Percentiles rank a stretch among this genome's conserved stretches.
Evolutionary conservation across 1,140 invertebrate genomes (phyloP).

Genomic region (Scaptomyza montana): DNA sequence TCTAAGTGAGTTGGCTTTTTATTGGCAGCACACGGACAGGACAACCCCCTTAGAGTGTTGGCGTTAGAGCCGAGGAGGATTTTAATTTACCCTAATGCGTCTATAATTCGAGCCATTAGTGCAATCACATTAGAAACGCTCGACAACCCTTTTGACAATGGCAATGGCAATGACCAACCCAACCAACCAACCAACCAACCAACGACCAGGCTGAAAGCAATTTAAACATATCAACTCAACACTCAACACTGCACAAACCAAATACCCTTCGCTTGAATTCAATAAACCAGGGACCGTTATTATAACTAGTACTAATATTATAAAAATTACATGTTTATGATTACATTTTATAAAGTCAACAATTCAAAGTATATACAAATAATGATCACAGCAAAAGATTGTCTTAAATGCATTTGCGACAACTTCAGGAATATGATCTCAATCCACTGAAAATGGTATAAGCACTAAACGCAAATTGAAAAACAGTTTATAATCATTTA

Average conservation of each 20-base stretch:
- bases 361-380: too few relatives aligned
- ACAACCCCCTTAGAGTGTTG: slow-evolving; percentile 27
- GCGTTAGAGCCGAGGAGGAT: slow-evolving; percentile 53
- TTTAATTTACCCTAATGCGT: slow-evolving; percentile 83
- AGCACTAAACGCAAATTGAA: too few relatives aligned
- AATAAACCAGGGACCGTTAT: too few relatives aligned
- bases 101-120: slow-evolving; percentile 82
- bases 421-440: too few relatives aligned
- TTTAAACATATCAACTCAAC: not conserved
- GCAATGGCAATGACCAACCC: slow-evolving; percentile 22
- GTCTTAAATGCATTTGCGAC: too few relatives aligned
- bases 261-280: not conserved
- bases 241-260: not conserved
- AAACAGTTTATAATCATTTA: too few relatives aligned
- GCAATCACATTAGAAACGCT: slow-evolving; percentile 81
- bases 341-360: too few relatives aligned
- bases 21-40: slow-evolving; percentile 33
- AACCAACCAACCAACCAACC: slow-evolving; percentile 24
- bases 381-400: too few relatives aligned
- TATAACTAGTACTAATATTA: too few relatives aligned
- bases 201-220: slow-evolving; percentile 4
- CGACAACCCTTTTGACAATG: slow-evolving; percentile 62
- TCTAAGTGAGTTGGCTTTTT: slow-evolving; percentile 56
- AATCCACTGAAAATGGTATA: too few relatives aligned
- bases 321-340: too few relatives aligned